Percentiles rank a stretch among this genome's conserved stretches.
Conservation (phyloP, 2,113 vertebrate genomes). For the Alligator mississippiensis region DNA sequence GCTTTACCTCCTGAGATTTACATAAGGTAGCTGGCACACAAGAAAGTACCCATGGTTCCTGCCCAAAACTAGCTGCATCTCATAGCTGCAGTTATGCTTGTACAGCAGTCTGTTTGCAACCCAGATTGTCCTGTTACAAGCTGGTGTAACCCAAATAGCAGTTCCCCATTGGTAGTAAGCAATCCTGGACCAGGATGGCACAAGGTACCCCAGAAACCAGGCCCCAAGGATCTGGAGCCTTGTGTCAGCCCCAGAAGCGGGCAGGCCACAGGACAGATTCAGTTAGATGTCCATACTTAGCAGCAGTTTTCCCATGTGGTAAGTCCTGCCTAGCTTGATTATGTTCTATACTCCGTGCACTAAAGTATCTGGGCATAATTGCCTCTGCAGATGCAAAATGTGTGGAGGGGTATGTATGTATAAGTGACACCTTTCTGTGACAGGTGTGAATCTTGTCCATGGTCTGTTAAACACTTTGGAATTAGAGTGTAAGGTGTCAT, state of each 20-base stretch:
- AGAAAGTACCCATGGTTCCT: background rate
- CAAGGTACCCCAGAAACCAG: background rate
- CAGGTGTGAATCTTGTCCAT: background rate
- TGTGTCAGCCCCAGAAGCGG: background rate
- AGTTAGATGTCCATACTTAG: background rate
- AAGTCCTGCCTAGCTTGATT: background rate
- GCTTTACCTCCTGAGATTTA: background rate
- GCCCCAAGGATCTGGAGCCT: background rate
- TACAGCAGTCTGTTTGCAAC: background rate
- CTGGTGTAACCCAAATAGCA: background rate
- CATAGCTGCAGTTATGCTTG: background rate
- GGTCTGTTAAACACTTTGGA: background rate
- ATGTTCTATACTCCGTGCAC: background rate
- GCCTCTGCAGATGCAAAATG: background rate
- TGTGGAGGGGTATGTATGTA: background rate
- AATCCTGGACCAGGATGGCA: background rate
- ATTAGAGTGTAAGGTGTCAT: background rate
- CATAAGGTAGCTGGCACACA: background rate
- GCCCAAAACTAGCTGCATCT: background rate
- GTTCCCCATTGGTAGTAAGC: background rate
- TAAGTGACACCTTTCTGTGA: background rate
- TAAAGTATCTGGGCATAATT: background rate
- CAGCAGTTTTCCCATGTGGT: background rate
- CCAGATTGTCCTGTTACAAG: background rate
- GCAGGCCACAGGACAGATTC: background rate